A percentile compares a stretch with the other conserved stretches of the same genome.
Evolutionary conservation across 92 coral and sea anemone genomes (phyloP).

Genomic region (Phenganax subtilis): DNA sequence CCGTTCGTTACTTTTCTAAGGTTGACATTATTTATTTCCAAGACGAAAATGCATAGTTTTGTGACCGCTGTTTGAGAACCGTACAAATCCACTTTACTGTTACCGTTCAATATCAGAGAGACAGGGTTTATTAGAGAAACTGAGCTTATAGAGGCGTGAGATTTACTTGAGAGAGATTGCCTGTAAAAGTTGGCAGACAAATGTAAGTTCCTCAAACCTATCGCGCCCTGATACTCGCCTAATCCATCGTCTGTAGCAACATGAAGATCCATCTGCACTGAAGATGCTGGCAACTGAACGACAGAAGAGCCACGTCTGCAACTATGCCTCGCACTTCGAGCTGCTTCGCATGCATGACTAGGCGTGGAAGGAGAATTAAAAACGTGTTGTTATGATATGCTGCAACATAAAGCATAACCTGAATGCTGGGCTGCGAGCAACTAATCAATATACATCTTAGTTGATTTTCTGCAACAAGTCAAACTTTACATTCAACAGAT

Average conservation of each 20-base stretch:
- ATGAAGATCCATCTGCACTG: slow-evolving; percentile 43
- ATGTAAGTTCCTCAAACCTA: not conserved
- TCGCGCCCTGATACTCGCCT: not conserved
- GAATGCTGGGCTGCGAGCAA: not conserved
- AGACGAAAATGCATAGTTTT: no score
- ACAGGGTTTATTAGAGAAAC: no score
- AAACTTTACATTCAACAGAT: no score
- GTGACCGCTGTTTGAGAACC: no score
- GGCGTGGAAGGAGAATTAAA: not conserved
- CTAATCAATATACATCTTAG: not conserved
- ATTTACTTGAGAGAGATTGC: no score
- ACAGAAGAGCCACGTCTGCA: slow-evolving; percentile 34
- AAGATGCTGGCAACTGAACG: slow-evolving; percentile 34
- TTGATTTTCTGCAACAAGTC: no score
- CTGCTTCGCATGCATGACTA: slow-evolving; percentile 44
- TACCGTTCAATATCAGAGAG: no score
- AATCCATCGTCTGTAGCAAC: slow-evolving; percentile 19
- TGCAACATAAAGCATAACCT: not conserved
- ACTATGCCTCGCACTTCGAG: slow-evolving; percentile 12
- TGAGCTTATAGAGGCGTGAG: no score
- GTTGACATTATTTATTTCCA: no score
- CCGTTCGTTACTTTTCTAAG: no score
- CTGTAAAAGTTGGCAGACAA: not conserved
- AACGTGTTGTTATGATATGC: not conserved
- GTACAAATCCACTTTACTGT: no score